These are phyloP conservation scores for Myiotriccus ornatus DNA, from an alignment of 2,797 vertebrate species.

Conservation along the genomic window DNA sequence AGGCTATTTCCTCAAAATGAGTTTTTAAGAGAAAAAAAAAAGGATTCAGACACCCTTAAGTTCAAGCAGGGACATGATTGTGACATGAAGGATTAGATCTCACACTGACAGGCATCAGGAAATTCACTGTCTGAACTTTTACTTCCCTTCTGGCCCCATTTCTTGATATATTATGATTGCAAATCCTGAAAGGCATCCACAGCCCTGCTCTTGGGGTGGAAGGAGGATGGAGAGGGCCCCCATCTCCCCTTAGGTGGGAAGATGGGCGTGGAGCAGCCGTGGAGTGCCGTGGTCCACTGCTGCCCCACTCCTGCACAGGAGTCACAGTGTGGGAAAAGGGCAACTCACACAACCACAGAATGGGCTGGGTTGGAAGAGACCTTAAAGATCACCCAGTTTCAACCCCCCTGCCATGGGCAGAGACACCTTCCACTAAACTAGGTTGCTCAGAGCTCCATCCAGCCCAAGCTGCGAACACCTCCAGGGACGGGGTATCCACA, in stretches of 20 bases:
- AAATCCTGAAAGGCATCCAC: neutral
- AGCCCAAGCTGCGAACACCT: neutral
- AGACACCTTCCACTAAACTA: too few relatives aligned
- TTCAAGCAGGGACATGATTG: neutral
- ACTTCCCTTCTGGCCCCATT: neutral
- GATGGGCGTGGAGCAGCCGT: fast-evolving
- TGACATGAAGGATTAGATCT: neutral
- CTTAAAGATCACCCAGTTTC: neutral
- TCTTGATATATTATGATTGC: fast-evolving
- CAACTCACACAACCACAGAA: neutral
- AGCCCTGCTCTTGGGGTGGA: fast-evolving
- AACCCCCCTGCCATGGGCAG: fast-evolving
- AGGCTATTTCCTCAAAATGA: neutral
- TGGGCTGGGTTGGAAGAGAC: neutral
- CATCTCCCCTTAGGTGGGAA: fast-evolving
- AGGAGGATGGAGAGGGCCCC: too few relatives aligned
- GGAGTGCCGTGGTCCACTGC: fast-evolving
- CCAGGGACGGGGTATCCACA: neutral
- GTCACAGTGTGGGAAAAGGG: fast-evolving
- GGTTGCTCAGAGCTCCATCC: neutral
- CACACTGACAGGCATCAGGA: neutral
- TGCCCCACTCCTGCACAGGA: fast-evolving
- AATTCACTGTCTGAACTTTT: neutral
- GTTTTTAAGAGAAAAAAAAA: neutral
- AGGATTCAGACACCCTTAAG: neutral